Evolutionary conservation across 2,888 invertebrate species (phyloP).

Genomic region (Tetheella fluctuosa): DNA sequence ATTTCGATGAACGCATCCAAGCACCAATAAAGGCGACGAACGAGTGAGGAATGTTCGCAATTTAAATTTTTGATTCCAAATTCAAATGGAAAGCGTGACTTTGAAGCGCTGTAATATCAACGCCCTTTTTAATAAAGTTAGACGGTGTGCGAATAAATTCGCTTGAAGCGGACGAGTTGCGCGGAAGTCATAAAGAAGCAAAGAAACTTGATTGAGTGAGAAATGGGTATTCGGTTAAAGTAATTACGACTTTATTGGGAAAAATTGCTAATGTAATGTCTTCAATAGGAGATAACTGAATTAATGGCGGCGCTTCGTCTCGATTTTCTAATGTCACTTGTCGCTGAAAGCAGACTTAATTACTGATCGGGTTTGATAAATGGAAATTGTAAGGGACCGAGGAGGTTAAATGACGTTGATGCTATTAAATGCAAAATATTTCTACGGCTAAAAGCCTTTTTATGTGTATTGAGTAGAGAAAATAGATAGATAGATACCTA

Average conservation of each 20-base stretch:
- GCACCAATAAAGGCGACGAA: conserved; percentile 64
- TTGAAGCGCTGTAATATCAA: conserved; percentile 62
- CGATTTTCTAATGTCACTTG: conserved; percentile 43
- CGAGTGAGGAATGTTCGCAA: conserved; percentile 69
- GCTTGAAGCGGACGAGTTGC: conserved; percentile 51
- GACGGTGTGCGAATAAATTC: conserved; percentile 52
- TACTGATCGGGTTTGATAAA: conserved; percentile 45
- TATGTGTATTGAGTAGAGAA: background rate
- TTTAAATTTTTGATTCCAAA: conserved; percentile 77
- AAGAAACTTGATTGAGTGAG: conserved; percentile 66
- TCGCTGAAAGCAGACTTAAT: conserved; percentile 49
- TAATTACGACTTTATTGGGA: conserved; percentile 65
- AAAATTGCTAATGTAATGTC: conserved; percentile 65
- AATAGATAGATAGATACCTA: no score
- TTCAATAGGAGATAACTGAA: conserved; percentile 24
- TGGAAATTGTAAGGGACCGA: conserved; percentile 22
- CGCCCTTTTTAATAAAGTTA: conserved; percentile 58
- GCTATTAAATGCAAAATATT: background rate
- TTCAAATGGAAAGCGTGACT: conserved; percentile 50
- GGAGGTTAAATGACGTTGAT: background rate
- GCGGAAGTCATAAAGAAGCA: conserved; percentile 60
- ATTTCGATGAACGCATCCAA: conserved; percentile 39
- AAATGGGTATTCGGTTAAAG: conserved; percentile 56
- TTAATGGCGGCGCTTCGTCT: conserved; percentile 39
- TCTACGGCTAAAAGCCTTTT: background rate